Conservation (phyloP, 2,888 invertebrate genomes). For the Bellardia pandia region DNA sequence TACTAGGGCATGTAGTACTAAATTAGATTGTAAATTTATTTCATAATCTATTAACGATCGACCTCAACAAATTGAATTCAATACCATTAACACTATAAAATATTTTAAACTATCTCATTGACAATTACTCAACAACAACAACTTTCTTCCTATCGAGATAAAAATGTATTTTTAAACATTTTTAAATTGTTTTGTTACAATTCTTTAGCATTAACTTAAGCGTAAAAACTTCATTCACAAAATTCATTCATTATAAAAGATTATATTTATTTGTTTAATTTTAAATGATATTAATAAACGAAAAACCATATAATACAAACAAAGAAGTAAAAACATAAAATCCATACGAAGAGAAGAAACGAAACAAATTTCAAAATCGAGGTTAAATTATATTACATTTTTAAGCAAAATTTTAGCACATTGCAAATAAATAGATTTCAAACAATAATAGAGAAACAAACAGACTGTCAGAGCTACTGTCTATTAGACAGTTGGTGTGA, state of each 20-base stretch:
- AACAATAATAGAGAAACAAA: not conserved
- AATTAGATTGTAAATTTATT: not conserved
- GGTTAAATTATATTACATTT: conserved; percentile 42
- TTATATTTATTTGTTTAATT: not conserved
- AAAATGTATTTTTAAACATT: not conserved
- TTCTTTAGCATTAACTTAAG: not conserved
- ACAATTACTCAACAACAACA: not conserved
- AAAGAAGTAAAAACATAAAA: not conserved
- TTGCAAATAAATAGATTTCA: not conserved
- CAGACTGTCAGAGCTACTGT: not conserved
- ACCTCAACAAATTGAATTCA: not conserved
- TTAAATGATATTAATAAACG: conserved; percentile 15
- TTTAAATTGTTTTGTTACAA: not conserved
- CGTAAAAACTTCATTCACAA: conserved; percentile 19
- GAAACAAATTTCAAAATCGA: conserved; percentile 49
- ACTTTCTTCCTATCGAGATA: too few relatives aligned
- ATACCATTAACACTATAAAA: not conserved
- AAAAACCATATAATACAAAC: not conserved
- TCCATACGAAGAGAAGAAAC: not conserved
- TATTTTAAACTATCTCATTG: not conserved
- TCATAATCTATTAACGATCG: not conserved
- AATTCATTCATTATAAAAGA: conserved; percentile 26
- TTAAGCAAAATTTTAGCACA: conserved; percentile 35
- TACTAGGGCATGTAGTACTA: too few relatives aligned
- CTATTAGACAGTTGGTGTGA: not conserved